Base-by-base conservation (phyloP, 1,140 invertebrate genomes). In the Telenomus remus region DNA sequence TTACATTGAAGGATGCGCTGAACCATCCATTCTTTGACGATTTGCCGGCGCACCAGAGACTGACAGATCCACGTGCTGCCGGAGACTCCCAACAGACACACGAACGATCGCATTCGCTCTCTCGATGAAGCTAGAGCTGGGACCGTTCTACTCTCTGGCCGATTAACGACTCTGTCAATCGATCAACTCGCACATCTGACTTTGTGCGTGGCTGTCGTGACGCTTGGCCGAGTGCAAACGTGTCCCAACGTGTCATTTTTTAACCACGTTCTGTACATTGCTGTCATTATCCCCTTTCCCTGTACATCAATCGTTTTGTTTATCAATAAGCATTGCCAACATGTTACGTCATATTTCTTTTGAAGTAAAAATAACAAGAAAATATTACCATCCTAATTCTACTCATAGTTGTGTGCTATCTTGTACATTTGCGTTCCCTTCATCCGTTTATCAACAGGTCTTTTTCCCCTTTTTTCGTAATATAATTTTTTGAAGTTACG, bases 1-100 rank as follows among this genome's bases (percentile, higher is more conserved):
- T 99, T 74, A 94, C 94, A 53, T 89, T 99, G 65, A 91, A 92
- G 35, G 97, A 99, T 75, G 95, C 97, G 5, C 87, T 99, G 66
- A 88, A 91, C 27, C 98, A 99, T 90, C 94, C 95, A 14, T 99
- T 98, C 90, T 99, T 99, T 87, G 92, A 93, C 72, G 93, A 95
- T 79, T 90, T 97, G 77, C 92, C 94, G 12, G 84, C 90, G 10
- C 91, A 94, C 73, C 93, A 94, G 74, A 89, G 92, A 79, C 86
- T 96, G 63, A 91, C 91, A 73, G 89, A 91, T 53, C 81, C 86
- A n/a, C 84, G 87, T 37, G 87, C 85, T 27, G 82, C 85, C 10
- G 88, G 89, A 48, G 89, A 90, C 65, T 80, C 86, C 7, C 85
- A 87, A 71, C 84, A 87, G 56, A 80, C 86, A 46, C 87, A 90